Evolutionary conservation across 1,140 invertebrate species (phyloP), one percentile per base, ranked within the genome.

Genomic region (Pseudoatta argentina): DNA sequence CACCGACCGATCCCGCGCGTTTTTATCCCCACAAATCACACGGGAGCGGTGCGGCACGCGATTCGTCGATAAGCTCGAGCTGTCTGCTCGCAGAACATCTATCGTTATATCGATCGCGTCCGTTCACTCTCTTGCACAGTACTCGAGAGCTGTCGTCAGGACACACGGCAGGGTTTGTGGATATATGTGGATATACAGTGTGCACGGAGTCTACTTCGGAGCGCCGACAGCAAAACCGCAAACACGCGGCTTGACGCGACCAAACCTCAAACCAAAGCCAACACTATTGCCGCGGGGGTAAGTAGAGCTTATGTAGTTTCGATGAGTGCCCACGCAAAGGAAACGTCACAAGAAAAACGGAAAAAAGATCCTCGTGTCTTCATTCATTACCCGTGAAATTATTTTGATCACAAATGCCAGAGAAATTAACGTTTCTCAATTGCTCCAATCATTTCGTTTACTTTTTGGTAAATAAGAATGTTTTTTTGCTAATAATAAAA

Each of bases 221-320:
- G 92, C 88, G 94, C 92, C 93, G 93, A 94, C 93, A 93, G 94
- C 93, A 93, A 94, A 94, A 94, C 94, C 94, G 91, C 94, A 95
- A 95, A 94, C 94, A 94, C 93, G 94, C 93, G 94, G 94, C 93
- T 95, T 94, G 92, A 90, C 91, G 92, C 92, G 91, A 92, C 93
- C 92, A 93, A 94, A 94, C 91, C 93, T 91, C 92, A 94, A 94
- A 94, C 94, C 94, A 94, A 93, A 95, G 94, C 93, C 92, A 95
- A 95, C 92, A 94, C 91, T 92, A 93, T 91, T 92, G 91, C 91
- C 93, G 89, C 86, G 91, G 88, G 93, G 90, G 91, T 93, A 94
- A 94, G 92, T 93, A 92, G 91, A 93, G 93, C 91, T 94, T 94
- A 92, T 92, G 92, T 92, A 93, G 93, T 93, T 91, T 92, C 89